Percentiles rank a stretch among this genome's conserved stretches.
Evolutionary conservation across 2,888 invertebrate genomes (phyloP).

Genomic region (Scaptomyza flava): DNA sequence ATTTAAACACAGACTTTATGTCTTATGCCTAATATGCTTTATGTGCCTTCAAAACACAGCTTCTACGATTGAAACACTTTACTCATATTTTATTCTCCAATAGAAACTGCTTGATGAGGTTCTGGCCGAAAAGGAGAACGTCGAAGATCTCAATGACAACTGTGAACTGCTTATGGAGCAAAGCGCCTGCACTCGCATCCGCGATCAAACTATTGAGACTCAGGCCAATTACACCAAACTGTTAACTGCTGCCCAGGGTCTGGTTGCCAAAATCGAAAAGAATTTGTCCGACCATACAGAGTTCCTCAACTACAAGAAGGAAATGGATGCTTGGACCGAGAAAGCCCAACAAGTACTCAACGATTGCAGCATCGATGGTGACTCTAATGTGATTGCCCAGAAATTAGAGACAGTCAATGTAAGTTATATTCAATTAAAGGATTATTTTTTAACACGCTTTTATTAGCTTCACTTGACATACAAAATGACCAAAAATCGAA

Average conservation of each 20-base stretch:
- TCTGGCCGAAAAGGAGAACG: slow-evolving; percentile 89
- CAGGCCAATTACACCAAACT: slow-evolving; percentile 93
- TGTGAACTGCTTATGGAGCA: slow-evolving; percentile 95
- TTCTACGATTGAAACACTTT: neutral
- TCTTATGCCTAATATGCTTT: slow-evolving; percentile 62
- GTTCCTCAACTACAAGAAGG: slow-evolving; percentile 93
- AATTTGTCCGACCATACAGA: slow-evolving; percentile 96
- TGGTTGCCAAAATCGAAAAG: slow-evolving; percentile 94
- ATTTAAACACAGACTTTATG: slow-evolving; percentile 62
- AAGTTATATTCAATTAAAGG: slow-evolving; percentile 64
- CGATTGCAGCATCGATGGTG: slow-evolving; percentile 92
- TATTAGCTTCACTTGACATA: too few species aligned
- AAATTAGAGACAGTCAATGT: slow-evolving; percentile 92
- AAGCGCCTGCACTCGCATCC: slow-evolving; percentile 92
- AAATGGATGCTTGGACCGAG: slow-evolving; percentile 93
- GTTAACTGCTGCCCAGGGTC: slow-evolving; percentile 91
- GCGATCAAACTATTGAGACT: slow-evolving; percentile 93
- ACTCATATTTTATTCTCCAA: slow-evolving; percentile 20
- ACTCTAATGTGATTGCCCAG: slow-evolving; percentile 90
- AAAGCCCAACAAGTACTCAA: slow-evolving; percentile 92
- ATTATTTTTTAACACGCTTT: too few species aligned
- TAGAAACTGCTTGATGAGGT: slow-evolving; percentile 90
- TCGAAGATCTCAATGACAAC: slow-evolving; percentile 94
- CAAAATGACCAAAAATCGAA: too few species aligned
- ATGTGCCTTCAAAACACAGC: slow-evolving; percentile 45